Evolutionary conservation across 2,888 invertebrate species (phyloP).

Genomic region (Melanostoma scalare): DNA sequence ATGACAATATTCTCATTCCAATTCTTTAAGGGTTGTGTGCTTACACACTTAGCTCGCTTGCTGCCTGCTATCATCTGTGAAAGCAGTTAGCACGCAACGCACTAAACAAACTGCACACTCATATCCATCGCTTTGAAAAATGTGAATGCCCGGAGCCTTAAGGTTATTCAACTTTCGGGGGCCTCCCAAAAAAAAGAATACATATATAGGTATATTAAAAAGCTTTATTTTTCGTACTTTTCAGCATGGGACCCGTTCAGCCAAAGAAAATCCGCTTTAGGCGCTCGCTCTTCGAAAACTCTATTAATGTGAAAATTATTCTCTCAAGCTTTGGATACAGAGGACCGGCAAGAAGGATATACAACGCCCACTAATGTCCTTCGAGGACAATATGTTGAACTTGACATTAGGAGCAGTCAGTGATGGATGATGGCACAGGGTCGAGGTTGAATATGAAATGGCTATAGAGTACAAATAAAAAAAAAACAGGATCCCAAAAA

Average conservation of each 20-base stretch:
- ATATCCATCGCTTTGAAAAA: slow-evolving; percentile 27
- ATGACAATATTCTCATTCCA: slow-evolving; percentile 46
- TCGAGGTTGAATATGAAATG: slow-evolving; percentile 41
- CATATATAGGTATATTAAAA: slow-evolving; percentile 3
- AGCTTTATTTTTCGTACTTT: slow-evolving; percentile 33
- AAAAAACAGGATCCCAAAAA: slow-evolving; percentile 21
- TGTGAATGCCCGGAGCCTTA: slow-evolving; percentile 64
- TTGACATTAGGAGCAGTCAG: slow-evolving; percentile 61
- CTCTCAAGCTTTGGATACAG: slow-evolving; percentile 19
- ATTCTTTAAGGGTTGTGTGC: slow-evolving; percentile 30
- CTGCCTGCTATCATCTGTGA: slow-evolving; percentile 17
- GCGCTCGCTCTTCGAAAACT: slow-evolving; percentile 44
- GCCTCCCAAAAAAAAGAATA: slow-evolving; percentile 29
- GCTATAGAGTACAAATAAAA: slow-evolving; percentile 15
- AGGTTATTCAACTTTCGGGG: slow-evolving; percentile 58
- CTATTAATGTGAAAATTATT: slow-evolving; percentile 30
- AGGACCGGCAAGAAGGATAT: not conserved
- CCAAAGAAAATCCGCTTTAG: slow-evolving; percentile 11
- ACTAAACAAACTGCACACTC: slow-evolving; percentile 32
- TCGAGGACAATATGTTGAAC: slow-evolving; percentile 58
- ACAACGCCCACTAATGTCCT: slow-evolving; percentile 58
- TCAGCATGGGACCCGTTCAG: not conserved
- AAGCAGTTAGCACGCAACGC: slow-evolving; percentile 54
- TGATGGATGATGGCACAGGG: slow-evolving; percentile 48
- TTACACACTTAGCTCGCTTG: slow-evolving; percentile 21